phyloP scores from a whole-genome alignment of 1,140 invertebrate species.

The Octopus sinensis region DNA sequence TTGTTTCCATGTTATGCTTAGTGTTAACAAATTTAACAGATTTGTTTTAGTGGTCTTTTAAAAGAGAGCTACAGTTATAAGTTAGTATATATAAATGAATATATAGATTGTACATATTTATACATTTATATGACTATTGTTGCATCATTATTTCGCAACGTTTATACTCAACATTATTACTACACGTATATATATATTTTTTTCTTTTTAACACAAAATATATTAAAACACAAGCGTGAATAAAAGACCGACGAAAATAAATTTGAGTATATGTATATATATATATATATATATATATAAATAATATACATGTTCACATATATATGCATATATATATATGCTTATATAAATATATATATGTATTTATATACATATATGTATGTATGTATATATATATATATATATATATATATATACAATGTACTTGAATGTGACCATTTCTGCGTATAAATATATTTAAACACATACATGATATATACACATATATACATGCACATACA shows the following conservation, averaged over 20 bases:
- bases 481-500: background rate
- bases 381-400: slow-evolving; percentile 2
- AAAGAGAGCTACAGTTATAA: background rate
- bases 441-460: background rate
- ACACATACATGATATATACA: background rate
- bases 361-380: background rate
- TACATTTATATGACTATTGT: background rate
- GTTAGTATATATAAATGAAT: background rate
- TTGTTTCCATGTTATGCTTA: too few species aligned
- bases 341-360: background rate
- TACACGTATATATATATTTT: background rate
- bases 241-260: background rate
- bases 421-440: background rate
- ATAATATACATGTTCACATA: background rate
- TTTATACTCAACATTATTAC: background rate
- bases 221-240: background rate
- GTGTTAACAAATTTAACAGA: background rate
- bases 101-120: background rate
- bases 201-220: background rate
- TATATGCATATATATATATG: background rate
- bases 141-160: background rate
- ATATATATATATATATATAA: background rate
- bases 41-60: background rate
- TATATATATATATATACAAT: background rate
- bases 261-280: background rate